phyloP scores from a whole-genome alignment of 2,797 vertebrate genomes.

The Danio choprae region DNA sequence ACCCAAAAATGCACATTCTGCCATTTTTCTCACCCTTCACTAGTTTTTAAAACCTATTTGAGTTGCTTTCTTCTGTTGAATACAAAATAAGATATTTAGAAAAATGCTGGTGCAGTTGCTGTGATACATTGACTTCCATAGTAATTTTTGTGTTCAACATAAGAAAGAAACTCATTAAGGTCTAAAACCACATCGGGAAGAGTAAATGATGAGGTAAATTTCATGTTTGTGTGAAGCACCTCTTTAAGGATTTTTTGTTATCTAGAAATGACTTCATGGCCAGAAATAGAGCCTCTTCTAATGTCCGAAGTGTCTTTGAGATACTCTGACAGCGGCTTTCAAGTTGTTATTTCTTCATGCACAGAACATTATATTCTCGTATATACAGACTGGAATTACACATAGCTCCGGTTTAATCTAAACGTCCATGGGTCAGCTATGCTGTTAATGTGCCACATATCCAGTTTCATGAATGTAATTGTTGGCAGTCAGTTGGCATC shows the following conservation, averaged over 20 bases:
- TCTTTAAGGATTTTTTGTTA: neutral
- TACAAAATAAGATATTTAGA: too few relatives aligned
- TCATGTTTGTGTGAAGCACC: too few relatives aligned
- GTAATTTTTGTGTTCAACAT: too few relatives aligned
- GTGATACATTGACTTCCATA: too few relatives aligned
- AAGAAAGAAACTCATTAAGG: too few relatives aligned
- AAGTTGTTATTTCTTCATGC: conserved; percentile 10
- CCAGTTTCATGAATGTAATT: conserved; percentile 44
- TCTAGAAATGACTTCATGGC: neutral
- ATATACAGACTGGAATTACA: conserved; percentile 27
- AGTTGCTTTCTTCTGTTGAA: too few relatives aligned
- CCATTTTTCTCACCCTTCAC: too few relatives aligned
- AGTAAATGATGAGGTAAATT: too few relatives aligned
- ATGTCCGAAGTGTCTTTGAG: conserved; percentile 9
- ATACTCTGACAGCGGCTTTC: neutral
- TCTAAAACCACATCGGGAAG: too few relatives aligned
- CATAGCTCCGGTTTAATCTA: conserved; percentile 33
- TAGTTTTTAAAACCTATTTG: too few relatives aligned
- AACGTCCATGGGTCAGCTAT: conserved; percentile 11
- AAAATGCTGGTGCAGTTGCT: too few relatives aligned
- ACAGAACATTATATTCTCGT: conserved; percentile 24
- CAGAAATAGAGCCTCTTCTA: neutral
- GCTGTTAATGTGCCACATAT: conserved; percentile 45
- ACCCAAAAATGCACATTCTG: too few relatives aligned
- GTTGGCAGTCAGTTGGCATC: conserved; percentile 39